Evolutionary conservation across 2,113 vertebrate species (phyloP), one percentile per base, ranked within the genome.

Genomic region (Lagenorhynchus albirostris): DNA sequence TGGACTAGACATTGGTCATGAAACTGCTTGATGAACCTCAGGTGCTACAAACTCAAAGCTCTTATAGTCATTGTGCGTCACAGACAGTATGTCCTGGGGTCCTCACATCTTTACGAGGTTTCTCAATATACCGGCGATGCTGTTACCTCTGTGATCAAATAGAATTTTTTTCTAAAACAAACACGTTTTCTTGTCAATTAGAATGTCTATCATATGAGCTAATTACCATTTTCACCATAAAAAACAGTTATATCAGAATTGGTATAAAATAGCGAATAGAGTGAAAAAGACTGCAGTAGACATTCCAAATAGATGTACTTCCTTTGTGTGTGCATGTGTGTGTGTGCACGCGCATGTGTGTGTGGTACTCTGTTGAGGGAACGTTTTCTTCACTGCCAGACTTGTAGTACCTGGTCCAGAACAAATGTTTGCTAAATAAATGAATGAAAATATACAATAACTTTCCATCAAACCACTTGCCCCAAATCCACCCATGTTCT

Each of bases 371-470:
- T 79, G 68, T 38, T 38, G 47, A 68, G 68, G 29, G 41, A 68
- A 11, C 58, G 82, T 76, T 89, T 81, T 89, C 70, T 38, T 82
- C 9, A 86, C 29, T 14, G 76, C 29, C 47, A 21, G 73, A 31
- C 18, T 93, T 36, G 55, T 25, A 86, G 29, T 74, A 65, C 6
- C 44, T 93, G 77, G 31, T 44, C 33, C 50, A 85, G 68, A 73
- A 85, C 71, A 91, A 81, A 91, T 58, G 44, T 91, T 91, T 73
- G 60, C 50, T 89, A 92, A 80, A 38, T 33, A n/a, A 92, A 53
- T 68, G n/a, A 97, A 93, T 86, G 68, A 93, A 89, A 94, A 96
- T 63, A 68, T 23, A 77, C 53, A 91, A 91, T 31, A 74, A 86
- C 26, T 97, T 92, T 77, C 50, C 53, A 81, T 71, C n/a, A 81